phyloP scores from a whole-genome alignment of 2,888 invertebrate species.

The Silvanus unidentatus region DNA sequence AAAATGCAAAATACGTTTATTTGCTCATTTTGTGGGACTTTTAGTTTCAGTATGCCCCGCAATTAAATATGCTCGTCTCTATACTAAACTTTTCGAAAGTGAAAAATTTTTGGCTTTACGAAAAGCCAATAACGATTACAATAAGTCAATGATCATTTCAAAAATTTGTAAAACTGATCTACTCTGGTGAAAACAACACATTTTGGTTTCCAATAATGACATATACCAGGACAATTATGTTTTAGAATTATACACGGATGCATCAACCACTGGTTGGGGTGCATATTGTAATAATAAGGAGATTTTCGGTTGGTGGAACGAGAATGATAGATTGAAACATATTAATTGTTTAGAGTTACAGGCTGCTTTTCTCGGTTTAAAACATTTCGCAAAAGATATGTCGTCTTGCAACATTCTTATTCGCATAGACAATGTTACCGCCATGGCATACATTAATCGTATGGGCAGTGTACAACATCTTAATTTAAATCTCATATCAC shows the following conservation, averaged over 20 bases:
- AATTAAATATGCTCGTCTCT: conserved; percentile 29
- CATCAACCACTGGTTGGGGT: conserved; percentile 21
- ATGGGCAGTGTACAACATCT: conserved; percentile 9
- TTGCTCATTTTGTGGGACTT: conserved; percentile 14
- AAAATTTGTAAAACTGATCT: no score
- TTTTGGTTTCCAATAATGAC: neutral
- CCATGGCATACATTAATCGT: conserved; percentile 12
- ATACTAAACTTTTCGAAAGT: conserved; percentile 26
- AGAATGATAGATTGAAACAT: conserved; percentile 11
- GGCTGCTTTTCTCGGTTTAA: conserved; percentile 14
- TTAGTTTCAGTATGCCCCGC: conserved; percentile 29
- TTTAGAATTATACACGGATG: conserved; percentile 16
- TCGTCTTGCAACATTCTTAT: conserved; percentile 12
- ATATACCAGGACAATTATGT: conserved; percentile 5
- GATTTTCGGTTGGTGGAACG: conserved; percentile 21
- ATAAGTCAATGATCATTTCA: conserved; percentile 4
- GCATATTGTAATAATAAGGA: conserved; percentile 11
- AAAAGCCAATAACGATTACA: conserved; percentile 4
- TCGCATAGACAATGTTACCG: conserved; percentile 15
- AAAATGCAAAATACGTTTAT: conserved; percentile 6
- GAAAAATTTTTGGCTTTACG: conserved; percentile 15
- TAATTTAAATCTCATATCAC: conserved; percentile 1
- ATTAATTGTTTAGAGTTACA: conserved; percentile 16
- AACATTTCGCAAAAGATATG: conserved; percentile 15
- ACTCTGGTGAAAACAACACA: conserved; percentile 11